These are phyloP conservation scores for Mythimna pallens DNA, from an alignment of 2,888 invertebrate species.

Conservation along the genomic window DNA sequence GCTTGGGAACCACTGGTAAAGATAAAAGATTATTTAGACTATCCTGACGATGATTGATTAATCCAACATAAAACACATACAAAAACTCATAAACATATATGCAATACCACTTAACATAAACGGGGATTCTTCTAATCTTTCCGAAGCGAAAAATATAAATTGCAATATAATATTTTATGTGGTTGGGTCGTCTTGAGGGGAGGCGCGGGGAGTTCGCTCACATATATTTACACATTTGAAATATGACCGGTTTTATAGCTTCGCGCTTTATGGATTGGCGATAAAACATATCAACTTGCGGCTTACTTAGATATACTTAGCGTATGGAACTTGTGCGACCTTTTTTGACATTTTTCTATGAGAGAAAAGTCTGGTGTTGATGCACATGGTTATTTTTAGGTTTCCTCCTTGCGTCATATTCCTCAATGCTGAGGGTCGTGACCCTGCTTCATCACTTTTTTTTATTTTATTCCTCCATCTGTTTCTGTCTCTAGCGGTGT, in stretches of 20 bases:
- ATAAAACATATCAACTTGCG: conserved; percentile 79
- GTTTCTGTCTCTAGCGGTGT: no score
- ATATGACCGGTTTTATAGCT: conserved; percentile 83
- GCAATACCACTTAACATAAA: conserved; percentile 68
- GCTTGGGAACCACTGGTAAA: not conserved
- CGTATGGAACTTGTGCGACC: conserved; percentile 25
- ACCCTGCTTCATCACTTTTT: no score
- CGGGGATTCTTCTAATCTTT: conserved; percentile 71
- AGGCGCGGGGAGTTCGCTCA: conserved; percentile 64
- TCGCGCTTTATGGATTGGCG: conserved; percentile 85
- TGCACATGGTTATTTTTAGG: no score
- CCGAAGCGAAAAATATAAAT: conserved; percentile 75
- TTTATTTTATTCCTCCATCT: no score
- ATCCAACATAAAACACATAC: conserved; percentile 6
- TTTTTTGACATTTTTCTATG: conserved; percentile 20
- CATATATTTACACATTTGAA: conserved; percentile 88
- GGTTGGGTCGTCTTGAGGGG: conserved; percentile 65
- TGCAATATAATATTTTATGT: conserved; percentile 83
- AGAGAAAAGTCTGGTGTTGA: no score
- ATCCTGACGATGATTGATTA: conserved; percentile 29
- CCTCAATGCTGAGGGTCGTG: no score
- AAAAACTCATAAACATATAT: conserved; percentile 35
- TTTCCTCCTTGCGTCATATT: no score
- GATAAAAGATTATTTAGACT: not conserved
- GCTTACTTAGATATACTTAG: conserved; percentile 54